Conservation (phyloP, 2,113 vertebrate genomes). For the Andinoacara biseriatus region DNA sequence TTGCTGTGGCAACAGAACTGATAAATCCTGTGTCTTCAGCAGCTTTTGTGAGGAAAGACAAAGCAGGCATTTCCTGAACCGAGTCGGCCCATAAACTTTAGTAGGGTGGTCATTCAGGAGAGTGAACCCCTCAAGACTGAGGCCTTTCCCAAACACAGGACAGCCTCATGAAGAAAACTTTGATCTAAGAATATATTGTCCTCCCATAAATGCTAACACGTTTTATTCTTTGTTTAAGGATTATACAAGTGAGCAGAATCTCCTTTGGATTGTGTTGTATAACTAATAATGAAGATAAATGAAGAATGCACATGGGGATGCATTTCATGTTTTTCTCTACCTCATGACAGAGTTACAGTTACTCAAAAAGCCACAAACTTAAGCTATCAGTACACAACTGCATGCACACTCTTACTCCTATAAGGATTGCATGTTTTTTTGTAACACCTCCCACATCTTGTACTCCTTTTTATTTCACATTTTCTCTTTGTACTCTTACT, state of each 20-base stretch:
- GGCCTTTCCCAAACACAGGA: conserved; percentile 42
- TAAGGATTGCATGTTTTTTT: conserved; percentile 1
- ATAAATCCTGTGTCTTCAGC: conserved; percentile 69
- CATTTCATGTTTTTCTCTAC: neutral
- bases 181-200: conserved; percentile 20
- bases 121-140: conserved; percentile 37
- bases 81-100: conserved; percentile 60
- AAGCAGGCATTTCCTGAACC: conserved; percentile 66
- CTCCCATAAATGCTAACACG: conserved; percentile 16
- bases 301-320: neutral
- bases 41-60: conserved; percentile 71
- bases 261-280: conserved; percentile 7
- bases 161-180: conserved; percentile 15
- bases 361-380: neutral
- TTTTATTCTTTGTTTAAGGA: conserved; percentile 14
- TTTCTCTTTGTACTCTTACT: neutral
- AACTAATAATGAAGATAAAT: conserved; percentile 4
- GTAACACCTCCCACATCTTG: neutral
- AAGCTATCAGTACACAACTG: neutral
- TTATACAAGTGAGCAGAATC: neutral
- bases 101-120: conserved; percentile 39
- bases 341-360: neutral
- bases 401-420: neutral
- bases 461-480: neutral
- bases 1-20: conserved; percentile 81